These are phyloP conservation scores for Hylaeus anthracinus DNA, from an alignment of 1,140 invertebrate genomes.

Conservation along the genomic window DNA sequence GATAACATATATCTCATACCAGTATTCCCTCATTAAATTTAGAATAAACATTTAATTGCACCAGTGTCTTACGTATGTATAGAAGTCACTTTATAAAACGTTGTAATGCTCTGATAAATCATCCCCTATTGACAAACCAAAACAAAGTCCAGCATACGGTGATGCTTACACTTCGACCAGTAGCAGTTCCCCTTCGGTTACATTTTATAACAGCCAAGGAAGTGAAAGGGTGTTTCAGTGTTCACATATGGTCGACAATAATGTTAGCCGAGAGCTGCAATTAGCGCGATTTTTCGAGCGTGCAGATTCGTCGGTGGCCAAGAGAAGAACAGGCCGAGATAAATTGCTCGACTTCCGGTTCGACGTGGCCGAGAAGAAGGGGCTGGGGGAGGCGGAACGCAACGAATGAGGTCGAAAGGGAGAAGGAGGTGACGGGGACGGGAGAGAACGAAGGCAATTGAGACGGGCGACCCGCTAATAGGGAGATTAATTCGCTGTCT, in stretches of 20 bases:
- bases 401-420: constrained; percentile 40
- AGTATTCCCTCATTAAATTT: too few relatives aligned
- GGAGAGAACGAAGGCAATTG: constrained; percentile 56
- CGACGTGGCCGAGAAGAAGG: constrained; percentile 26
- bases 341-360: constrained; percentile 59
- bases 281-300: constrained; percentile 40
- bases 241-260: not conserved
- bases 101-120: too few relatives aligned
- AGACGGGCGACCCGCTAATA: constrained; percentile 66
- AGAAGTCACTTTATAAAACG: too few relatives aligned
- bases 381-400: not conserved
- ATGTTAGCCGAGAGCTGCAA: not conserved
- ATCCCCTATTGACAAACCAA: too few relatives aligned
- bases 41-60: too few relatives aligned
- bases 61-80: too few relatives aligned
- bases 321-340: constrained; percentile 47
- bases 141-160: too few relatives aligned
- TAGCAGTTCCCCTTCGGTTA: too few relatives aligned
- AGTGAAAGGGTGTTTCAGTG: not conserved
- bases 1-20: too few relatives aligned
- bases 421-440: constrained; percentile 7
- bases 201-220: too few relatives aligned
- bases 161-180: too few relatives aligned
- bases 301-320: constrained; percentile 2
- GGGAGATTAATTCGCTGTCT: constrained; percentile 68